Conservation (phyloP, 2,113 vertebrate species). For the Calypte anna region DNA sequence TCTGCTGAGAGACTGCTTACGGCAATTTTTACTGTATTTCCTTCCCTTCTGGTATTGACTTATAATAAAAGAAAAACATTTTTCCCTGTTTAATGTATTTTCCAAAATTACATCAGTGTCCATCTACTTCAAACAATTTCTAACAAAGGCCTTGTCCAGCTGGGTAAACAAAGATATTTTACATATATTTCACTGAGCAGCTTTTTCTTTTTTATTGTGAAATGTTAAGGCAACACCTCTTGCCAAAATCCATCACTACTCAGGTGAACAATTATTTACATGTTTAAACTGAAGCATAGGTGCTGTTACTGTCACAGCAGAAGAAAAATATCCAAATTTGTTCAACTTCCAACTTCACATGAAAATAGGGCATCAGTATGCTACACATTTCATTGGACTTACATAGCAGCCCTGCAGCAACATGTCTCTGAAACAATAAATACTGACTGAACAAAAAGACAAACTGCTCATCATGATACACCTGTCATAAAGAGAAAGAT, state of each 20-base stretch:
- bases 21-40: conserved; percentile 44
- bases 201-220: neutral
- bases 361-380: neutral
- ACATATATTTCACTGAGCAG: conserved; percentile 24
- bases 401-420: neutral
- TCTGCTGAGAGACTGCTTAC: conserved; percentile 14
- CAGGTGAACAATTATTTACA: neutral
- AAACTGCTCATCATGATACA: neutral
- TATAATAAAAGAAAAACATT: conserved; percentile 64
- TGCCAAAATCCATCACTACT: neutral
- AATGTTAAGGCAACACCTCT: neutral
- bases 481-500: neutral
- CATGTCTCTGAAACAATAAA: neutral
- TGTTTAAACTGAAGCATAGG: neutral
- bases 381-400: neutral
- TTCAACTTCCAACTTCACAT: neutral
- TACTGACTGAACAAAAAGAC: neutral
- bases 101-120: conserved; percentile 46
- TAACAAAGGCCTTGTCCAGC: conserved; percentile 45
- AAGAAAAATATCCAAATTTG: neutral
- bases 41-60: conserved; percentile 52
- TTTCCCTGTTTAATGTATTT: conserved; percentile 41
- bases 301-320: neutral
- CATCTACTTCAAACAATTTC: conserved; percentile 52
- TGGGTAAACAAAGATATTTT: conserved; percentile 56